These are phyloP conservation scores for Microvelia longipes DNA, from an alignment of 1,140 invertebrate genomes.

Conservation along the genomic window DNA sequence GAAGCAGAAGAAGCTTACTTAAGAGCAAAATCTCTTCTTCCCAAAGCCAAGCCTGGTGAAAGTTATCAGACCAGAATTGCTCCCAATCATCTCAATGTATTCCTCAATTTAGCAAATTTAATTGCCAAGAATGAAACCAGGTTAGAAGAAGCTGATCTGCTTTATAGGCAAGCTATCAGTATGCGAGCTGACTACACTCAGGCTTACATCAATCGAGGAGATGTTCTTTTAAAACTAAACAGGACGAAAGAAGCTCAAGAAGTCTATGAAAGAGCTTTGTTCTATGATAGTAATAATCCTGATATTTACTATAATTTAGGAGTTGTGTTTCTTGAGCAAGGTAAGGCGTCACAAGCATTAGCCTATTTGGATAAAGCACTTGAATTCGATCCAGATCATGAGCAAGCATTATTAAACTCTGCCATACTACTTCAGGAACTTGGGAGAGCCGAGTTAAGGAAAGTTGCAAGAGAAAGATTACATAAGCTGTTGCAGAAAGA, in stretches of 20 bases:
- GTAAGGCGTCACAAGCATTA: constrained; percentile 74
- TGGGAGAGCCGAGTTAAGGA: constrained; percentile 57
- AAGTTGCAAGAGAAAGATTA: constrained; percentile 60
- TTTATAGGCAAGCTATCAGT: constrained; percentile 83
- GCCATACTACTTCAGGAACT: constrained; percentile 85
- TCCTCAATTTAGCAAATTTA: constrained; percentile 85
- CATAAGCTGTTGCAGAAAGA: constrained; percentile 64
- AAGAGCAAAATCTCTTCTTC: constrained; percentile 72
- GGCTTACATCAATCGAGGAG: constrained; percentile 91
- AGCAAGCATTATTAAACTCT: constrained; percentile 87
- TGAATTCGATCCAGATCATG: constrained; percentile 82
- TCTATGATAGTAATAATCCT: constrained; percentile 86
- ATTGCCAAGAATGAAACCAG: constrained; percentile 84
- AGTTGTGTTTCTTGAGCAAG: constrained; percentile 84
- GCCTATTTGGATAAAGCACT: constrained; percentile 86
- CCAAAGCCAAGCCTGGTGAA: constrained; percentile 79
- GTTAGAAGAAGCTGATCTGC: constrained; percentile 80
- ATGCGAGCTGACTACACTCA: constrained; percentile 95
- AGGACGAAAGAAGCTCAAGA: constrained; percentile 86
- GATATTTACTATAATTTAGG: constrained; percentile 96
- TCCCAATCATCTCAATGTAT: constrained; percentile 90
- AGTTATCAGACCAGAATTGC: constrained; percentile 89
- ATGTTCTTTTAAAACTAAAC: constrained; percentile 89
- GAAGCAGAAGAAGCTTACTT: constrained; percentile 86
- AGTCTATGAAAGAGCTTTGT: constrained; percentile 81